A percentile compares a stretch with the other conserved stretches of the same genome.
These are phyloP conservation scores for Metopia argyrocephala DNA, from an alignment of 2,888 invertebrate species.

Conservation along the genomic window DNA sequence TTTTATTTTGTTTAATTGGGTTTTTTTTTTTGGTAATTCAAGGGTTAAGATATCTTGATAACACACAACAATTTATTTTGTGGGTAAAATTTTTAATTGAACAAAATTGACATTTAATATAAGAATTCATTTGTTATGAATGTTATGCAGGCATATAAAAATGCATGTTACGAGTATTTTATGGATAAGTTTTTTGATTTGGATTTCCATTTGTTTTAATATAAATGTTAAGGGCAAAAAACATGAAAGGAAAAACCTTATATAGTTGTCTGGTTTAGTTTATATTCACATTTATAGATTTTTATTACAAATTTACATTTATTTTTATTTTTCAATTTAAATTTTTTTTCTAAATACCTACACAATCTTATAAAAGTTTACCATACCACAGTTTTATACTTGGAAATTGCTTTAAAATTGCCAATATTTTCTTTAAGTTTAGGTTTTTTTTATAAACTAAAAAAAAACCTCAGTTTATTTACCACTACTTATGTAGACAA, in stretches of 20 bases:
- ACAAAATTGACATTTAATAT: conserved; percentile 68
- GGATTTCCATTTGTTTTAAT: too few relatives aligned
- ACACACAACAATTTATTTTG: conserved; percentile 24
- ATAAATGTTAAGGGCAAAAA: too few relatives aligned
- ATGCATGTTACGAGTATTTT: background rate
- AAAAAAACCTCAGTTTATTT: too few relatives aligned
- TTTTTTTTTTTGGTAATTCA: conserved; percentile 26
- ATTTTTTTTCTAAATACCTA: background rate
- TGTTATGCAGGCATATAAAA: background rate
- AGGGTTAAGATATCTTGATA: conserved; percentile 24
- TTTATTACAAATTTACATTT: conserved; percentile 60
- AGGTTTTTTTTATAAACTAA: too few relatives aligned
- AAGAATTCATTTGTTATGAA: conserved; percentile 34
- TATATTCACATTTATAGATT: conserved; percentile 24
- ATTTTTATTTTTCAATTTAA: background rate
- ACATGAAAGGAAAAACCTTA: too few relatives aligned
- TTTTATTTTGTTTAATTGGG: background rate
- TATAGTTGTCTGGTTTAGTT: too few relatives aligned
- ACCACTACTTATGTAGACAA: too few relatives aligned
- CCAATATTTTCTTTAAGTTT: too few relatives aligned
- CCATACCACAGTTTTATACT: too few relatives aligned
- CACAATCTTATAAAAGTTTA: too few relatives aligned
- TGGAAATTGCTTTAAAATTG: too few relatives aligned
- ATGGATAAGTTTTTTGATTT: too few relatives aligned
- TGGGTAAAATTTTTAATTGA: conserved; percentile 63